These are phyloP conservation scores for Noctua pronuba DNA, from an alignment of 2,888 invertebrate genomes.

Conservation along the genomic window DNA sequence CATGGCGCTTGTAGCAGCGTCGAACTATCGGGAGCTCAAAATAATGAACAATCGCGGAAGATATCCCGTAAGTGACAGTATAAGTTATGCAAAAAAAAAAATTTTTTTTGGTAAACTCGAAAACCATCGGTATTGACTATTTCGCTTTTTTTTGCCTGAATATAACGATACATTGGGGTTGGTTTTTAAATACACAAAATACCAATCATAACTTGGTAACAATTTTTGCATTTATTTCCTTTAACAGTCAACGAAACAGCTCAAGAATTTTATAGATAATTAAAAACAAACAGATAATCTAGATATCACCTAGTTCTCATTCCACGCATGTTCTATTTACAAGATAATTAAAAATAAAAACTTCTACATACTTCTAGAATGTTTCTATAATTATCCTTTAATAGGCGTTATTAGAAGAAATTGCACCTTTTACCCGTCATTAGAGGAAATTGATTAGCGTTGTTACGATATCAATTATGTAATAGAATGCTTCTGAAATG, in stretches of 20 bases:
- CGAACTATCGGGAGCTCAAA: too few relatives aligned
- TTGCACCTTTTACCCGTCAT: slow-evolving; percentile 41
- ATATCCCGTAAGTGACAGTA: too few relatives aligned
- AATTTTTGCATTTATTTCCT: background rate
- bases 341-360: slow-evolving; percentile 50
- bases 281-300: slow-evolving; percentile 9
- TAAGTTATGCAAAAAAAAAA: too few relatives aligned
- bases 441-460: slow-evolving; percentile 46
- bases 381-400: slow-evolving; percentile 41
- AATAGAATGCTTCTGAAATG: slow-evolving; percentile 28
- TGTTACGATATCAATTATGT: slow-evolving; percentile 32
- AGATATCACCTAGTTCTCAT: slow-evolving; percentile 31
- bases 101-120: too few relatives aligned
- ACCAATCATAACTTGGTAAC: background rate
- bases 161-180: background rate
- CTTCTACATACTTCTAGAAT: background rate
- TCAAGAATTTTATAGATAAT: slow-evolving; percentile 24
- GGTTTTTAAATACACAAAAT: background rate
- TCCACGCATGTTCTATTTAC: slow-evolving; percentile 43
- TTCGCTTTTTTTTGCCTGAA: background rate
- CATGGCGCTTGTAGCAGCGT: too few relatives aligned
- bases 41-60: too few relatives aligned
- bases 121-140: too few relatives aligned
- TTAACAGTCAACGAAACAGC: background rate
- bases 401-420: slow-evolving; percentile 47